Evolutionary conservation across 1,140 invertebrate species (phyloP), one percentile per base, ranked within the genome.

Genomic region (Amyelois transitella): DNA sequence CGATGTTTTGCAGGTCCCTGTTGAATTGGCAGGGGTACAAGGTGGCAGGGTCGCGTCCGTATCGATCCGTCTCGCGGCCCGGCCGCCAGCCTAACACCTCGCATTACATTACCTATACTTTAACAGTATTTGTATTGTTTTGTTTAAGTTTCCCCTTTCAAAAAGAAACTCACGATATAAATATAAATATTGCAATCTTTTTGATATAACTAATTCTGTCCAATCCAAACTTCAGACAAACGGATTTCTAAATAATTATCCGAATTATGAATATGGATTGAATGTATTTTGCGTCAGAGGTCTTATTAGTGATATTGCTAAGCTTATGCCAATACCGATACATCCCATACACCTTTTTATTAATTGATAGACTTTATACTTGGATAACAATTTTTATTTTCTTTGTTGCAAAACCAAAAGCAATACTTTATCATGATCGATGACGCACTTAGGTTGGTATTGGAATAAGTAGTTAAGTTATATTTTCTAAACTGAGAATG

Each of bases 11-110:
- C 49, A 51, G 62, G 57, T 62, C 55, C 64, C 43, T 56, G 60
- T 63, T 56, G 60, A 58, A 62, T 68, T 69, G 60, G 66, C 61
- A 64, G 62, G 70, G 66, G 58, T 60, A 69, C 62, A 62, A 64
- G 66, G 64, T 63, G 62, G 66, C 56, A 62, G 60, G 56, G 51
- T 44, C 54, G 56, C 68, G 61, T 56, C 70, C 62, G 68, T 78
- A 77, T 79, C 66, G 76, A 79, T 79, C 75, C 66, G 70, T 57
- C 58, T 55, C 61, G 44, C 59, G 52, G 63, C 60, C 70, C 55
- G 64, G 58, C 67, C 55, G 59, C 62, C 51, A 55, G 62, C 66
- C 62, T 64, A 61, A 67, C 70, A 68, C 69, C 69, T 71, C 66
- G 64, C 64, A 58, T 67, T 70, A 66, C 64, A 58, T 67, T 70